These are phyloP conservation scores for Corythornis leucogaster DNA, from an alignment of 2,797 vertebrate species.

Conservation along the genomic window DNA sequence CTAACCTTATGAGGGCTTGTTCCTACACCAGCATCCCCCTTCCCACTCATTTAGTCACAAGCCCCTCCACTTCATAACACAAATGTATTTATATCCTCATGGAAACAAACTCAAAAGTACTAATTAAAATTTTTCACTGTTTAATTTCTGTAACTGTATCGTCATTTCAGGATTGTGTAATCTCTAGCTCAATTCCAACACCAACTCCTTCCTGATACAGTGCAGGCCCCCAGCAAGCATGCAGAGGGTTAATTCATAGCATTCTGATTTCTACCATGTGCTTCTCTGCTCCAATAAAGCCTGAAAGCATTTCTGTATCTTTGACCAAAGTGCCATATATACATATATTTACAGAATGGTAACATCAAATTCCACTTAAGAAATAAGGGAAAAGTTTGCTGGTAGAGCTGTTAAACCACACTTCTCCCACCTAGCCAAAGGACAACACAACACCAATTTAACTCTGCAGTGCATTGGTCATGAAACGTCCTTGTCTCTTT, in stretches of 20 bases:
- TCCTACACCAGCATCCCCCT: not conserved
- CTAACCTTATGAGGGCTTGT: not conserved
- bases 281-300: not conserved
- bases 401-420: accelerated
- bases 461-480: not conserved
- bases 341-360: not conserved
- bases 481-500: not conserved
- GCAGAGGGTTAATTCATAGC: not conserved
- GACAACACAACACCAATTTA: not conserved
- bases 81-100: not conserved
- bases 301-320: not conserved
- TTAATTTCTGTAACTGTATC: not conserved
- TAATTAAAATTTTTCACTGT: not conserved
- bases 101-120: not conserved
- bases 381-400: not conserved
- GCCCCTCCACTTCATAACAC: not conserved
- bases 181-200: not conserved
- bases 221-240: accelerated
- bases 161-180: not conserved
- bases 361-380: not conserved
- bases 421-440: not conserved
- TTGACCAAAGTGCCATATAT: not conserved
- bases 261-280: not conserved
- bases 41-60: not conserved
- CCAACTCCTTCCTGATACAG: not conserved